Evolutionary conservation across 92 coral and sea anemone genomes (phyloP), one percentile per base, ranked within the genome.

Genomic region (Heteractis magnifica): DNA sequence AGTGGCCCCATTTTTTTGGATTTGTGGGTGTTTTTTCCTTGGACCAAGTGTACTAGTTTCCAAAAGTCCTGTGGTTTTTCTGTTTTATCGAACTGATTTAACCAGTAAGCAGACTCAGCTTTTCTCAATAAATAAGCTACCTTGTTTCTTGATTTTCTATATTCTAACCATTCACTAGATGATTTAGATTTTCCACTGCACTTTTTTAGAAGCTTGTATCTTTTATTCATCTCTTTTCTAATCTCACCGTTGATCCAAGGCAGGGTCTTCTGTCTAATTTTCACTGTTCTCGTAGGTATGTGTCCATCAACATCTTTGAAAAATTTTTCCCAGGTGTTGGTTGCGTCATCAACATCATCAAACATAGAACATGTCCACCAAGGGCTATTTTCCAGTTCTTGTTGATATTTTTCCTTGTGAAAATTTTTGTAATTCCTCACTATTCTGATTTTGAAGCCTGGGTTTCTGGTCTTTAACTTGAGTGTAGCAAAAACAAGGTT

Each of bases 201-300:
- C 16, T 65, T 65, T 65, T 65, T 82, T 15, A 83, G 64, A 6
- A 50, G 59, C 56, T 83, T 83, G 58, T 55, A 76, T 59, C 77
- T 56, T 58, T 26, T 82, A 34, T 82, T 82, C 79, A 82, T 82
- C 10, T 59, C 86, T 52, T 82, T 82, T 4, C 72, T 20, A 19
- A 82, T 73, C 21, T 82, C 86, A 0, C 75, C 49, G 59, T 83
- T 76, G 10, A 83, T 53, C 87, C 87, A 83, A 18, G 87, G 87
- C 16, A 75, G 56, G n/a, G 87, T 16, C 58, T 64, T 41, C 18
- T 83, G 71, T 49, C 58, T 83, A 58, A 76, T 76, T 64, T 76
- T 83, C 41, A 72, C 52, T 34, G 56, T 56, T n/a, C 72, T 49
- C 9, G 53, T 10, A 19, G 81, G 51, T 34, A 60, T 74, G 19